Percentiles rank a stretch among this genome's conserved stretches.
These are phyloP conservation scores for Allobates femoralis DNA, from an alignment of 2,797 vertebrate species.

Conservation along the genomic window DNA sequence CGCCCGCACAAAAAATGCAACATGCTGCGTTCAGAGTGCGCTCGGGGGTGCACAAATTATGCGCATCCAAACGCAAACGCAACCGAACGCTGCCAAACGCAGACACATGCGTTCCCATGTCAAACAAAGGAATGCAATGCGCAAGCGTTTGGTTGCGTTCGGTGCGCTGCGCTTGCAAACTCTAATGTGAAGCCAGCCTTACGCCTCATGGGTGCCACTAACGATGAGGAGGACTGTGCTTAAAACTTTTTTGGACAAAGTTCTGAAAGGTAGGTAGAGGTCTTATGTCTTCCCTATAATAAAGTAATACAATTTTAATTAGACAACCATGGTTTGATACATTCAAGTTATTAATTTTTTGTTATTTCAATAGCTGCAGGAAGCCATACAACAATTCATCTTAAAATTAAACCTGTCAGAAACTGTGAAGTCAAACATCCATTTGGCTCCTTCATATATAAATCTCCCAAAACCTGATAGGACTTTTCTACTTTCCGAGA, in stretches of 20 bases:
- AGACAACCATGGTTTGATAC: background rate
- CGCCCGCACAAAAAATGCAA: too few species aligned
- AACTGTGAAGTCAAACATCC: background rate
- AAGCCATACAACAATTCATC: slow-evolving; percentile 9
- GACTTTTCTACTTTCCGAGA: slow-evolving; percentile 32
- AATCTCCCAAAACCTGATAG: background rate
- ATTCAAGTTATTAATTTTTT: slow-evolving; percentile 12
- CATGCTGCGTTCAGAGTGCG: too few species aligned
- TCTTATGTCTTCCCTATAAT: background rate
- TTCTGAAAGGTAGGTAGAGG: background rate
- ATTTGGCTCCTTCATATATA: slow-evolving; percentile 53
- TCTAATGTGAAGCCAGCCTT: background rate
- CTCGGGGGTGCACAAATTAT: too few species aligned
- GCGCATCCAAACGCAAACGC: too few species aligned
- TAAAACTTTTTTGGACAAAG: background rate
- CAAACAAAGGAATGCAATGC: too few species aligned
- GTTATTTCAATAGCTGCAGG: slow-evolving; percentile 3
- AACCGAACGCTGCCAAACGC: too few species aligned
- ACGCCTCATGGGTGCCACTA: too few species aligned
- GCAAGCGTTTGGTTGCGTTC: too few species aligned
- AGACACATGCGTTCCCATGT: too few species aligned
- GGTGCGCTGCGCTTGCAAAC: too few species aligned
- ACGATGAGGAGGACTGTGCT: too few species aligned
- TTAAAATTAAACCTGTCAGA: slow-evolving; percentile 48
- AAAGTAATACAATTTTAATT: background rate